A percentile compares a stretch with the other conserved stretches of the same genome.
These are phyloP conservation scores for Astatoreochromis straeleni DNA, from an alignment of 2,113 vertebrate species.

Conservation along the genomic window DNA sequence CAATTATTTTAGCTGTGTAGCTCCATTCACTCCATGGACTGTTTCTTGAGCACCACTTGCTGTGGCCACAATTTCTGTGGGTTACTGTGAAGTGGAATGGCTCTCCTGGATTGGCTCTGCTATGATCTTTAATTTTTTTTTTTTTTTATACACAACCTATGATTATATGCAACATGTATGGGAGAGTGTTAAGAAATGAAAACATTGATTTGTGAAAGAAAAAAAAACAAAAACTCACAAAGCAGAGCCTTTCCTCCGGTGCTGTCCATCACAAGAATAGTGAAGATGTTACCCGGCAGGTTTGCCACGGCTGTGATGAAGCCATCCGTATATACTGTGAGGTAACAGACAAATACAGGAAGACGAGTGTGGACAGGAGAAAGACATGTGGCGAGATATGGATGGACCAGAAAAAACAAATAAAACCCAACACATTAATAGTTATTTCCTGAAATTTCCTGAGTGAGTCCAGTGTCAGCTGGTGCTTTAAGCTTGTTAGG, in stretches of 20 bases:
- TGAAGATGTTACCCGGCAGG: constrained; percentile 75
- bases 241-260: constrained; percentile 66
- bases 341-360: background rate
- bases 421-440: background rate
- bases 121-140: background rate
- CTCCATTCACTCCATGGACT: background rate
- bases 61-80: background rate
- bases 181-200: background rate
- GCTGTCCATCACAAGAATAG: constrained; percentile 69
- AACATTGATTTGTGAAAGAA: background rate
- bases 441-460: background rate
- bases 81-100: background rate
- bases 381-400: background rate
- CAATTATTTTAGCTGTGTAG: background rate
- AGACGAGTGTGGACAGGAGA: background rate
- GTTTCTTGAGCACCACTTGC: background rate
- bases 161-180: background rate
- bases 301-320: constrained; percentile 68
- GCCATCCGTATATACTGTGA: constrained; percentile 70
- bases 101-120: background rate
- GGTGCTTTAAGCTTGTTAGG: background rate
- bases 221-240: constrained; percentile 50
- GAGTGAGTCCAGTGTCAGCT: background rate
- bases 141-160: background rate
- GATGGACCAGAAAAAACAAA: background rate